phyloP scores from a whole-genome alignment of 1,140 invertebrate genomes.

The Pachyrhynchus sulphureomaculatus region DNA sequence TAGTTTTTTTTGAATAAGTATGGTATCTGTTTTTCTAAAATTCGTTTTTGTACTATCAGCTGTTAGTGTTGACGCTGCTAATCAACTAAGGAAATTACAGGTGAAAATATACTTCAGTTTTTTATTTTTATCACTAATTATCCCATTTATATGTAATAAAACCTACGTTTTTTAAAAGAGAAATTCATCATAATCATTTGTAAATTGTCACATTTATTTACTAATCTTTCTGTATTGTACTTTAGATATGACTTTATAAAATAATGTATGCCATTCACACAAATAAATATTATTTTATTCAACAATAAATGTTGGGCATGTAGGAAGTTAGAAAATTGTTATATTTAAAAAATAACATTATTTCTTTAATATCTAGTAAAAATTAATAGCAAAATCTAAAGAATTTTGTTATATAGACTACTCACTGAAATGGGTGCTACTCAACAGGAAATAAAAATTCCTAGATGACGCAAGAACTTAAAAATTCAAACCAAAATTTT shows the following conservation, averaged over 20 bases:
- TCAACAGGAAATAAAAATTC: too few species aligned
- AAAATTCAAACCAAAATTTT: too few species aligned
- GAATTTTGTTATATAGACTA: too few species aligned
- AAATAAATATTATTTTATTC: too few species aligned
- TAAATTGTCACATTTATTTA: neutral
- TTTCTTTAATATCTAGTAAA: too few species aligned
- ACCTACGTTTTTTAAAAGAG: neutral
- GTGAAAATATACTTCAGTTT: neutral
- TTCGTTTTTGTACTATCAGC: slow-evolving; percentile 16
- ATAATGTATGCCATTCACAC: neutral
- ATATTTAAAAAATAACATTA: too few species aligned
- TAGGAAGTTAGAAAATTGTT: too few species aligned
- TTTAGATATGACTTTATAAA: neutral
- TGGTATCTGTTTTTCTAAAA: slow-evolving; percentile 15
- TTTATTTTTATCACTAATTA: neutral
- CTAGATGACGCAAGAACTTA: too few species aligned
- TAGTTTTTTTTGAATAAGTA: slow-evolving; percentile 4
- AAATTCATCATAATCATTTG: neutral
- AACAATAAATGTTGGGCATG: too few species aligned
- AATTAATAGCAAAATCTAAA: too few species aligned
- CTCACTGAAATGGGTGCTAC: too few species aligned
- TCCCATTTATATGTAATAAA: too few species aligned
- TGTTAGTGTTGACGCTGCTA: slow-evolving; percentile 6
- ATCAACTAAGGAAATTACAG: slow-evolving; percentile 21
- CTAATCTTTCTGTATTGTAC: neutral